A percentile compares a stretch with the other conserved stretches of the same genome.
Evolutionary conservation across 1,140 invertebrate species (phyloP).

Genomic region (Chelonus insularis): DNA sequence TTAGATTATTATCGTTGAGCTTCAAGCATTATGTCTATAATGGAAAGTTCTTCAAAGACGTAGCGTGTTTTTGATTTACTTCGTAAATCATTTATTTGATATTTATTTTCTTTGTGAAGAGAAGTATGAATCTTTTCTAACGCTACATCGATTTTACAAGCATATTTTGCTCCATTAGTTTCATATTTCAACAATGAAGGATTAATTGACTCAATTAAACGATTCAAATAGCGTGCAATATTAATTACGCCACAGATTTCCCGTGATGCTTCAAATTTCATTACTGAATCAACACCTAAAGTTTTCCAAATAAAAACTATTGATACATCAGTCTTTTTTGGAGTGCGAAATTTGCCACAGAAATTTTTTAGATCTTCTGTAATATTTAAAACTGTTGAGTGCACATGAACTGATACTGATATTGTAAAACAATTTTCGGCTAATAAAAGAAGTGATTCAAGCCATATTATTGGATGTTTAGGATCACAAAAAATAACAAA

Average conservation of each 20-base stretch:
- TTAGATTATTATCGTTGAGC: constrained; percentile 6
- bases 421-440: constrained; percentile 42
- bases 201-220: constrained; percentile 52
- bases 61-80: constrained; percentile 33
- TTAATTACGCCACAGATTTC: constrained; percentile 61
- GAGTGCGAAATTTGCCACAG: constrained; percentile 33
- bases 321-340: constrained; percentile 29
- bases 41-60: constrained; percentile 42
- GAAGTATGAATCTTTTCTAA: constrained; percentile 55
- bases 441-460: constrained; percentile 51
- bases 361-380: constrained; percentile 37
- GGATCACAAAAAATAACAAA: constrained; percentile 61
- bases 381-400: constrained; percentile 51
- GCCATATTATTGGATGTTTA: constrained; percentile 53
- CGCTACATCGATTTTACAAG: constrained; percentile 59
- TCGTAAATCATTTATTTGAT: constrained; percentile 7
- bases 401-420: constrained; percentile 47
- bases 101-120: constrained; percentile 30
- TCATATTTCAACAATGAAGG: constrained; percentile 54
- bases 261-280: constrained; percentile 46
- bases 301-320: constrained; percentile 62
- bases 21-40: constrained; percentile 45
- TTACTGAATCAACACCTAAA: constrained; percentile 50
- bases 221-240: constrained; percentile 60
- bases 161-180: constrained; percentile 43